These are phyloP conservation scores for Anabacerthia variegaticeps DNA, from an alignment of 2,797 vertebrate species.

Conservation along the genomic window DNA sequence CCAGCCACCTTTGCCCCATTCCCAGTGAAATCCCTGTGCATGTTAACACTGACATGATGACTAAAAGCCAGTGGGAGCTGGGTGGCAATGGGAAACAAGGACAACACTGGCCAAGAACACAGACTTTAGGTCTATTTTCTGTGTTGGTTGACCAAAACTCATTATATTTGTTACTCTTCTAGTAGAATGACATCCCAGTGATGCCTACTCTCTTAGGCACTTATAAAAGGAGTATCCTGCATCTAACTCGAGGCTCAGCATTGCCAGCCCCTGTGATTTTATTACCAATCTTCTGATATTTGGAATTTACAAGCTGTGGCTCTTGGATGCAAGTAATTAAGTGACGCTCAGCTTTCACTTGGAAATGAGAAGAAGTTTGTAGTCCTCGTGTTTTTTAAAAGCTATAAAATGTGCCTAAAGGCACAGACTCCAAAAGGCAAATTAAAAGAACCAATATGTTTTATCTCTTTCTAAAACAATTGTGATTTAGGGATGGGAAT, in stretches of 20 bases:
- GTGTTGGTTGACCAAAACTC: neutral
- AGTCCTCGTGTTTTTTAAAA: neutral
- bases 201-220: neutral
- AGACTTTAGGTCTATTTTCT: neutral
- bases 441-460: constrained; percentile 50
- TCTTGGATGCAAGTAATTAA: constrained; percentile 40
- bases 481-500: neutral
- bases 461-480: constrained; percentile 49
- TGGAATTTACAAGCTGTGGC: neutral
- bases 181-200: neutral
- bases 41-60: accelerated
- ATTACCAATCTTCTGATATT: constrained; percentile 9
- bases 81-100: neutral
- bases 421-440: constrained; percentile 43
- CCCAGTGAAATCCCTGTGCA: neutral
- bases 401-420: constrained; percentile 32
- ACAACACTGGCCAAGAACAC: neutral
- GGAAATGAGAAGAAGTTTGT: constrained; percentile 30
- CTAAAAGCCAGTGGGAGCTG: neutral
- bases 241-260: neutral
- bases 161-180: neutral
- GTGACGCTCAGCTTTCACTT: constrained; percentile 16
- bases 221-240: neutral
- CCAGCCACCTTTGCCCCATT: neutral
- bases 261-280: neutral